Base-by-base conservation (phyloP, 2,113 vertebrate genomes). In the Ictidomys tridecemlineatus region DNA sequence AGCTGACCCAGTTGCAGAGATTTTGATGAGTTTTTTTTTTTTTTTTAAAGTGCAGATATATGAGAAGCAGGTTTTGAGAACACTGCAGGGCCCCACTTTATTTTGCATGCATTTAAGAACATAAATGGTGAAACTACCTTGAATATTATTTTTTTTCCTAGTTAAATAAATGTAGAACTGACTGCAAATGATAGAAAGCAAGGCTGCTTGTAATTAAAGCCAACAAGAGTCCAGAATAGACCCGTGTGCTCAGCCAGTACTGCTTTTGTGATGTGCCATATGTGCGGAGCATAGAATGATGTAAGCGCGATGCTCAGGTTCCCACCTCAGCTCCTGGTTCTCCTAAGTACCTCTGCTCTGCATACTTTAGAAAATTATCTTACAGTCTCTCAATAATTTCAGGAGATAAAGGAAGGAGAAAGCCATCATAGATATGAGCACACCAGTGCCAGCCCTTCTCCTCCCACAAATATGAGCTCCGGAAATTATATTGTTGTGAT, bases 1-100 rank as follows among this genome's bases (percentile, higher is more conserved):
- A 85, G 93, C 98, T 98, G 98, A 99, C 98, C 98, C 98, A 98
- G 92, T 98, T 98, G 97, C 91, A 91, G 88, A 88, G 94, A 96
- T 80, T 82, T 79, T 92, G 90, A 85, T 39, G 79, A 95, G 83
- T 39, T 73, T 87, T 79, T 95, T 76, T 5, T 65, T 48, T 48
- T 51, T 51, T 95, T 76, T 5, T 65, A 13, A 5, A 90, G 83
- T 89, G 70, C 48, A 77, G 78, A 58, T 58, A 56, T 70, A 83
- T 80, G 82, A 95, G 82, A 91, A 89, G n/a, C 92, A 92, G 82
- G 70, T 79, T 94, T 93, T 69, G 87, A 96, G 93, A 95, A 77
- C 76, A 88, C 78, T 74, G 78, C 82, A 95, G 69, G 48, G n/a
- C 48, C 73, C 42, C 20, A 39, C 87, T 93, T 73, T 63, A 24